phyloP scores from a whole-genome alignment of 2,113 vertebrate genomes.

The Salvelinus fontinalis region DNA sequence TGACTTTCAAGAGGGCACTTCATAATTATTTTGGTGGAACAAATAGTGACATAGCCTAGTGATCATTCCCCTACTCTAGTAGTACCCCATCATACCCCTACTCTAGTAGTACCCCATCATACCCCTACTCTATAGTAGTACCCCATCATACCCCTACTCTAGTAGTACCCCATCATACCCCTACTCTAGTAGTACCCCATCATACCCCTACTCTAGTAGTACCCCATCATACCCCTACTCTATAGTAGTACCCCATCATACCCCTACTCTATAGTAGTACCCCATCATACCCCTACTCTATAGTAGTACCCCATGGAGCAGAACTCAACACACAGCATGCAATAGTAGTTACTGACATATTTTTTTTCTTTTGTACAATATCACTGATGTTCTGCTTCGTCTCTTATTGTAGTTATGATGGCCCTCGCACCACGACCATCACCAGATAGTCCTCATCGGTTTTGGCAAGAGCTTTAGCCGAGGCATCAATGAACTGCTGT shows the following conservation, averaged over 20 bases:
- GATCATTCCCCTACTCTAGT: constrained; percentile 73
- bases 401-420: constrained; percentile 82
- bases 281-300: no score
- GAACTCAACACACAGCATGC: constrained; percentile 81
- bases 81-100: constrained; percentile 20
- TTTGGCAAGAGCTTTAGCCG: constrained; percentile 97
- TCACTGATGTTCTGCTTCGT: constrained; percentile 42
- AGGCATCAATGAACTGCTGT: constrained; percentile 98
- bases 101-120: no score
- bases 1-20: constrained; percentile 40
- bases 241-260: no score
- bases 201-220: no score
- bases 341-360: constrained; percentile 79
- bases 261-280: constrained; percentile 66
- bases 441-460: constrained; percentile 99
- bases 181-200: constrained; percentile 59
- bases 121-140: constrained; percentile 27
- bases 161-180: constrained; percentile 23
- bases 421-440: constrained; percentile 99
- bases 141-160: constrained; percentile 65
- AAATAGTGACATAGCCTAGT: constrained; percentile 69
- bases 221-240: constrained; percentile 66
- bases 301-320: constrained; percentile 82
- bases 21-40: constrained; percentile 56
- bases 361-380: constrained; percentile 35